phyloP scores from a whole-genome alignment of 2,888 invertebrate genomes.

The Nymphalis urticae region DNA sequence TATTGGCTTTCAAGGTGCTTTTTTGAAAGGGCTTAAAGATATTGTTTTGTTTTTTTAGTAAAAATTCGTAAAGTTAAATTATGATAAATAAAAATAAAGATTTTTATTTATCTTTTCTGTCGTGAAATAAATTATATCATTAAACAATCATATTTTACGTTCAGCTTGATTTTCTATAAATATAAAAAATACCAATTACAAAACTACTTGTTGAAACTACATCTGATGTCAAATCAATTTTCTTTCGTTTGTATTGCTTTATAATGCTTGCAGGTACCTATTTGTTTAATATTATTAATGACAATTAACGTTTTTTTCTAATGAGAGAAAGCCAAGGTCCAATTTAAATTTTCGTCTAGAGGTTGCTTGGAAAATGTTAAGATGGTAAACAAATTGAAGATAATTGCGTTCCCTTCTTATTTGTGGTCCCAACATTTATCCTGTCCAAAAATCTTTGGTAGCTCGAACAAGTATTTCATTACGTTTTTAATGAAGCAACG shows the following conservation, averaged over 20 bases:
- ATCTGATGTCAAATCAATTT: too few relatives aligned
- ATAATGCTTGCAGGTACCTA: too few relatives aligned
- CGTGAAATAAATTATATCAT: too few relatives aligned
- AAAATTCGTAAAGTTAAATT: neutral
- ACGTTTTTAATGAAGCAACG: neutral
- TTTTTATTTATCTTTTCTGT: too few relatives aligned
- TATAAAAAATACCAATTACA: too few relatives aligned
- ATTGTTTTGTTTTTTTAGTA: neutral
- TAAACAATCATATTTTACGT: too few relatives aligned
- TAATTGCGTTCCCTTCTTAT: slow-evolving; percentile 36
- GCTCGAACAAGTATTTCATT: slow-evolving; percentile 1
- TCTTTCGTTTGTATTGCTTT: too few relatives aligned
- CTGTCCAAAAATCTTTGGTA: neutral
- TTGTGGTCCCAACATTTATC: slow-evolving; percentile 26
- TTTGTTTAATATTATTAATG: too few relatives aligned
- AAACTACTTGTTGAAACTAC: too few relatives aligned
- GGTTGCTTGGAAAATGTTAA: slow-evolving; percentile 22
- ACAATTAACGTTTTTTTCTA: too few relatives aligned
- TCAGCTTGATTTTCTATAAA: too few relatives aligned
- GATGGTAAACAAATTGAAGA: slow-evolving; percentile 35
- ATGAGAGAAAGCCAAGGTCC: neutral
- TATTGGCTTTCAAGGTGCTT: slow-evolving; percentile 10
- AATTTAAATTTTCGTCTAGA: slow-evolving; percentile 24
- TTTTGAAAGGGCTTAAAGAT: neutral
- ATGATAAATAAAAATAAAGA: too few relatives aligned